Evolutionary conservation across 1,140 invertebrate genomes (phyloP).

Genomic region (Chionoecetes opilio): DNA sequence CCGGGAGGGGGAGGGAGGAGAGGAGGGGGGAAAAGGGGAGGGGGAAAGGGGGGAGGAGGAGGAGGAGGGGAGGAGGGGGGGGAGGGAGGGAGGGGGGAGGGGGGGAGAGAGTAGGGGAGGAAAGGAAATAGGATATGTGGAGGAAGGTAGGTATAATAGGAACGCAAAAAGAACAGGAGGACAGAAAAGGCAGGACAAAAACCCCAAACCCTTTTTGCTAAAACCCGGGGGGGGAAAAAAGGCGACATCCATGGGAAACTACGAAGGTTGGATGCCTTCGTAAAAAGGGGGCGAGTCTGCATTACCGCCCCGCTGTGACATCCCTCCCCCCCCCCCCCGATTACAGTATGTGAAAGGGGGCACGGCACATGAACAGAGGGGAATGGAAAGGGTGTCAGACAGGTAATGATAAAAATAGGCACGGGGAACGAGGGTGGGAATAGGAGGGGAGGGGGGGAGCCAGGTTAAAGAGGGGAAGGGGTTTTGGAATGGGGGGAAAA

Average conservation of each 20-base stretch:
- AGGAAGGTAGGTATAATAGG: no score
- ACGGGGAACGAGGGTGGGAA: not conserved
- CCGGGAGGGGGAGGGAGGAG: slow-evolving; percentile 9
- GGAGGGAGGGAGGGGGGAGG: no score
- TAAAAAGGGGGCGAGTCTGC: not conserved
- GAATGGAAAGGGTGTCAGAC: not conserved
- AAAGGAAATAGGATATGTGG: no score
- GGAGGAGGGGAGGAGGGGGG: no score
- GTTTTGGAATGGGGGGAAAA: not conserved
- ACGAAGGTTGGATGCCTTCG: not conserved
- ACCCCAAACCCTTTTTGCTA: not conserved
- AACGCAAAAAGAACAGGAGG: no score
- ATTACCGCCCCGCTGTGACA: not conserved
- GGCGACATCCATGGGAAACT: not conserved
- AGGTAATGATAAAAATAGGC: not conserved
- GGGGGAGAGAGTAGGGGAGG: no score
- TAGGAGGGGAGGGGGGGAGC: not conserved
- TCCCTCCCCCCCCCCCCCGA: not conserved
- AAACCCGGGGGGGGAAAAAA: not conserved
- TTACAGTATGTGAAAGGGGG: not conserved
- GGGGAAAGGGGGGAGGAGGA: no score
- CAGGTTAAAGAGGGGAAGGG: not conserved
- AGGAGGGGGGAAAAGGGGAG: no score
- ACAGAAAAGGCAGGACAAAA: not conserved
- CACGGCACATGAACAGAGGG: not conserved